Conservation (phyloP, 2,797 vertebrate genomes). For the Poeciliopsis presidionis region DNA sequence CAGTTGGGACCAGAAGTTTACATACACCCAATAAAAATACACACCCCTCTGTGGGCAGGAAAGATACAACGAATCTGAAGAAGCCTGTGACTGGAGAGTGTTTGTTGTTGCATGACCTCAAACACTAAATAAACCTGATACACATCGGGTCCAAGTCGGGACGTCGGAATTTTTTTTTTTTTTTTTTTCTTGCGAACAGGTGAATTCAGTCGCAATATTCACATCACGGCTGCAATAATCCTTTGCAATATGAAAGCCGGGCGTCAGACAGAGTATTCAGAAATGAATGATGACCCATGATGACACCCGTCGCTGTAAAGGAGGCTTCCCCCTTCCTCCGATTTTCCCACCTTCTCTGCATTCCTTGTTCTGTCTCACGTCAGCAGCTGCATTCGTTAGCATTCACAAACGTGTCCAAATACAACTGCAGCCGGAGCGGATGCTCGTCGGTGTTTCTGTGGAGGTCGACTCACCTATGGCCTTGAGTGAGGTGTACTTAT, state of each 20-base stretch:
- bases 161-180: not conserved
- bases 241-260: conserved; percentile 8
- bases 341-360: not conserved
- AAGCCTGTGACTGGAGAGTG: too few relatives aligned
- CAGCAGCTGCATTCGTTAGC: not conserved
- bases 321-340: conserved; percentile 1
- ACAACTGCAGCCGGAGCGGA: not conserved
- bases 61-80: too few relatives aligned
- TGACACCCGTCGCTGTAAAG: conserved; percentile 41
- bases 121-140: too few relatives aligned
- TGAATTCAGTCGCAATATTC: conserved; percentile 11
- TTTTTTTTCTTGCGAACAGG: not conserved
- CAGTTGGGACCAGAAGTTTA: too few relatives aligned
- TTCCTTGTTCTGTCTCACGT: not conserved
- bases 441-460: conserved; percentile 11
- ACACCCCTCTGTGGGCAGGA: too few relatives aligned
- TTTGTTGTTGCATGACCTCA: too few relatives aligned
- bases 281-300: conserved; percentile 25
- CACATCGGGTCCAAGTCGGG: too few relatives aligned
- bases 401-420: not conserved
- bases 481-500: conserved; percentile 88
- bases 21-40: too few relatives aligned
- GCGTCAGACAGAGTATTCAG: conserved; percentile 16
- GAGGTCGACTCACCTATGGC: conserved; percentile 84
- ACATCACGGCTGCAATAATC: conserved; percentile 1